Percentiles rank a stretch among this genome's conserved stretches.
phyloP scores from a whole-genome alignment of 2,888 invertebrate genomes.

The Acleris holmiana region DNA sequence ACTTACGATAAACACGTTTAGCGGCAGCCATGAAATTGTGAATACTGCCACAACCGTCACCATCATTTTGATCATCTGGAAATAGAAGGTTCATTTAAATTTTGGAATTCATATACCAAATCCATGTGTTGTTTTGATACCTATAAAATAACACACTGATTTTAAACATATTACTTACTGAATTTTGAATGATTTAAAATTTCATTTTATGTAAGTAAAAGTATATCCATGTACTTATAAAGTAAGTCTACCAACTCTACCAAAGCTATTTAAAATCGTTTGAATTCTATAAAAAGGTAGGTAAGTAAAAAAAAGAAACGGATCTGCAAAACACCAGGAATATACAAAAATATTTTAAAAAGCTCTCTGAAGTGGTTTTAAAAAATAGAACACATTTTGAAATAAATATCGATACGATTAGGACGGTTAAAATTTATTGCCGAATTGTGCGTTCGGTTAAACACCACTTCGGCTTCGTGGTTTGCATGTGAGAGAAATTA shows the following conservation, averaged over 20 bases:
- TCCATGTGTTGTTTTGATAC: background rate
- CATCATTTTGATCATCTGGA: constrained; percentile 97
- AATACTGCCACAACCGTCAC: constrained; percentile 94
- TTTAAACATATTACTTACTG: no score
- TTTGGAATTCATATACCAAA: constrained; percentile 28
- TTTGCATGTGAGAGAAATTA: background rate
- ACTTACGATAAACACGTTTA: constrained; percentile 88
- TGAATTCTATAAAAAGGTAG: no score
- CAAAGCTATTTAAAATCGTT: no score
- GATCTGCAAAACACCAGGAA: no score
- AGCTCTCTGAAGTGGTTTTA: background rate
- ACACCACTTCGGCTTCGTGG: background rate
- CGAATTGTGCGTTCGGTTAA: background rate
- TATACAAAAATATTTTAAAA: background rate
- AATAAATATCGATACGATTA: no score
- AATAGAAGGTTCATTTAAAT: constrained; percentile 43
- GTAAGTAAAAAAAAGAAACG: no score
- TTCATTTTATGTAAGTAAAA: no score
- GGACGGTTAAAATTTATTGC: background rate
- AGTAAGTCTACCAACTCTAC: no score
- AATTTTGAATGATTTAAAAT: no score
- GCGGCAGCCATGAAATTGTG: constrained; percentile 94
- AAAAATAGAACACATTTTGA: background rate
- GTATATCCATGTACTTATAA: no score
- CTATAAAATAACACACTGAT: no score